Base-by-base conservation (phyloP, 2,888 invertebrate genomes). In the Acrobasis suavella region DNA sequence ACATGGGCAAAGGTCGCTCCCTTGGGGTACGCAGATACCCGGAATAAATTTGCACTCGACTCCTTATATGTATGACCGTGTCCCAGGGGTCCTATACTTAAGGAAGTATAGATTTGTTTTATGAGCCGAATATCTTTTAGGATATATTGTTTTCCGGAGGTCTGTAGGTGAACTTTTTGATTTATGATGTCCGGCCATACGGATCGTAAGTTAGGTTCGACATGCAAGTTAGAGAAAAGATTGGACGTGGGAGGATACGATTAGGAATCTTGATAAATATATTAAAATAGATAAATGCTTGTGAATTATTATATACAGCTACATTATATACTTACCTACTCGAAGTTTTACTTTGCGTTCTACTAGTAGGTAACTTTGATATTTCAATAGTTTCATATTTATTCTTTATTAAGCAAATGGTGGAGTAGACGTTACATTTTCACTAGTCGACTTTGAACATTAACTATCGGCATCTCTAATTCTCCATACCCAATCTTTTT, bases 1-100 rank as follows among this genome's bases (percentile, higher is more conserved):
- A 60, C 62, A 49, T n/a, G 54, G 58, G 64, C 50, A 51, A 65
- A 61, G 46, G 54, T 58, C 16, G 59, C n/a, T 63, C 62, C 56
- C 42, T 15, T 39, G 56, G 60, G n/a, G 61, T 22, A 63, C 58
- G n/a, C 37, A 55, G 50, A 50, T 42, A 58, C 50, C 49, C 38
- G n/a, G 60, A 58, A 63, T 58, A 63, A n/a, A 51, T 54, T 46
- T 58, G 50, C 60, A 49, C 50, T 59, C 14, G 51, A 52, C 39
- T 60, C 42, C 51, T 51, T 60, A 51, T 60, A 60, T 14, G 51
- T 60, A 60, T 60, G 60, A 59, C 50, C 50, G 42, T 22, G 50
- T 59, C 59, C 59, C 59, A 5, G 6, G 50, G 50, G 50, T 37
- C 37, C 16, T 37, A 59, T 59, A 59, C 50, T 59, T 59, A 56